A percentile compares a stretch with the other conserved stretches of the same genome.
These are phyloP conservation scores for Coboldia fuscipes DNA, from an alignment of 1,140 invertebrate genomes.

Conservation along the genomic window DNA sequence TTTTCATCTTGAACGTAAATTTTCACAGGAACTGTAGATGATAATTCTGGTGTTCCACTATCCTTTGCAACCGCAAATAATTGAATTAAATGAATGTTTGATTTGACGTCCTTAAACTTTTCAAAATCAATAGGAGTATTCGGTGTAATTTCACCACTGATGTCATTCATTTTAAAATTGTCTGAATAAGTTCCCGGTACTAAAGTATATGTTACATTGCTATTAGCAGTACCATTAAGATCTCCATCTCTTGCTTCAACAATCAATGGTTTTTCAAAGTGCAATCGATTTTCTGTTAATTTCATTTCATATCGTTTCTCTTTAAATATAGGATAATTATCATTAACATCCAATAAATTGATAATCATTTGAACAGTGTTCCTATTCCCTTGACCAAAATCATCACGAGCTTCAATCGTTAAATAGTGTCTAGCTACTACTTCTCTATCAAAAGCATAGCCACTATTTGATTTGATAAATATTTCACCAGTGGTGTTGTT, in stretches of 20 bases:
- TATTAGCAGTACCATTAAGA: conserved; percentile 70
- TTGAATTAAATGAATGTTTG: conserved; percentile 36
- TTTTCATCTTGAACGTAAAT: conserved; percentile 76
- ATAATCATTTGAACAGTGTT: conserved; percentile 74
- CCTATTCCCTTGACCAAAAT: conserved; percentile 62
- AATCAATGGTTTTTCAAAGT: conserved; percentile 54
- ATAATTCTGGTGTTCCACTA: conserved; percentile 51
- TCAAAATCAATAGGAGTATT: conserved; percentile 59
- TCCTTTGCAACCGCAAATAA: conserved; percentile 61
- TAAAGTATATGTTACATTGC: conserved; percentile 62
- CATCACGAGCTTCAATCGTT: conserved; percentile 79
- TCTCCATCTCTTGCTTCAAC: conserved; percentile 71
- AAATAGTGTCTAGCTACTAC: conserved; percentile 66
- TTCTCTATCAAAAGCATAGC: conserved; percentile 67
- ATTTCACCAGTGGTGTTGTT: conserved; percentile 65
- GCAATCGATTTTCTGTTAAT: conserved; percentile 53
- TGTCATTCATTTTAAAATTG: conserved; percentile 65
- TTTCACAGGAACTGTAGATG: conserved; percentile 46
- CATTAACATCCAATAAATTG: conserved; percentile 72
- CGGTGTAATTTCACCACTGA: conserved; percentile 47
- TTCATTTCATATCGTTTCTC: conserved; percentile 67
- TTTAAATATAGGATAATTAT: conserved; percentile 63
- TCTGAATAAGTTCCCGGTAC: conserved; percentile 44
- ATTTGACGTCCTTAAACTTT: conserved; percentile 11
- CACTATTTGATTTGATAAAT: conserved; percentile 51